These are phyloP conservation scores for Sitodiplosis mosellana DNA, from an alignment of 1,140 invertebrate genomes.

Conservation along the genomic window DNA sequence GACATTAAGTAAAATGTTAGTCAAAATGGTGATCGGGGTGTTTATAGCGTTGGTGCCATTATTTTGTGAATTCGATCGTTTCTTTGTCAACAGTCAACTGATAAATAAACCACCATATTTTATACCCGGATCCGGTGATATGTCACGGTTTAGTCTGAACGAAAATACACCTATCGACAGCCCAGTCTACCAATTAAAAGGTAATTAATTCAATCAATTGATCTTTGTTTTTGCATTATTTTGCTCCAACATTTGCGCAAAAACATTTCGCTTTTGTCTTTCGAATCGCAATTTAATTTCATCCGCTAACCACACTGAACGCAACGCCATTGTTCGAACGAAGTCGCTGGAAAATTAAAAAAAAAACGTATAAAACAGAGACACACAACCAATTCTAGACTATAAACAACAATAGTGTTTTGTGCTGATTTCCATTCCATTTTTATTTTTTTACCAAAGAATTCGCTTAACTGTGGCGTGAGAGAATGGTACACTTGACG, in stretches of 20 bases:
- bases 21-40: background rate
- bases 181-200: constrained; percentile 53
- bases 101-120: constrained; percentile 56
- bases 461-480: no score
- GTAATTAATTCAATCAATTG: constrained; percentile 15
- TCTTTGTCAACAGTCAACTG: constrained; percentile 11
- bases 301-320: no score
- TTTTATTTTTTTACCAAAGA: background rate
- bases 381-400: background rate
- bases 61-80: background rate
- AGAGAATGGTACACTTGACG: no score
- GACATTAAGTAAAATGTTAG: background rate
- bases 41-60: background rate
- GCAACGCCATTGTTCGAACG: no score
- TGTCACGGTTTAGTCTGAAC: constrained; percentile 51
- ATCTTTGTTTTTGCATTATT: no score
- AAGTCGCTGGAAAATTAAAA: no score
- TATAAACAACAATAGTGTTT: constrained; percentile 2
- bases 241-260: no score
- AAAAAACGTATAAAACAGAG: no score
- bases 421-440: constrained; percentile 3
- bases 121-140: constrained; percentile 49
- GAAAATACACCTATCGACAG: constrained; percentile 58
- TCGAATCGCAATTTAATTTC: no score
- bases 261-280: no score